phyloP scores from a whole-genome alignment of 2,113 vertebrate species.

The Lutjanus erythropterus region DNA sequence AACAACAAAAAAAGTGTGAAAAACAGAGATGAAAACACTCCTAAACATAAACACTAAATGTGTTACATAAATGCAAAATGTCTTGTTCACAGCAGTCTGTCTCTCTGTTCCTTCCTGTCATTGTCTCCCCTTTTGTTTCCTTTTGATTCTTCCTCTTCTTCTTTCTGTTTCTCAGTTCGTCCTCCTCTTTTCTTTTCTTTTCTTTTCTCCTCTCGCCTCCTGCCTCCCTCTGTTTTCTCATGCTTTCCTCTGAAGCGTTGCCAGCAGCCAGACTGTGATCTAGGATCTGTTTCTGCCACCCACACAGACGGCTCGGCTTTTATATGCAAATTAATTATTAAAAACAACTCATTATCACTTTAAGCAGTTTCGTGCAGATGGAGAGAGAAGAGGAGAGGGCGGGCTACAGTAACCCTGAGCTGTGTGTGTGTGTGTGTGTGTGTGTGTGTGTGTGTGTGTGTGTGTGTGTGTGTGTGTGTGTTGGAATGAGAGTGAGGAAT shows the following conservation, averaged over 20 bases:
- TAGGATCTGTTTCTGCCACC: conserved; percentile 70
- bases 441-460: background rate
- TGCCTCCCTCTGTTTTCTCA: conserved; percentile 34
- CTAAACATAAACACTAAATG: background rate
- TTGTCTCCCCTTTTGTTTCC: conserved; percentile 25
- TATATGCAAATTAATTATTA: conserved; percentile 83
- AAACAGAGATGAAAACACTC: background rate
- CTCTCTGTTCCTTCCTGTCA: conserved; percentile 19
- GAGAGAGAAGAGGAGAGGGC: conserved; percentile 49
- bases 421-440: conserved; percentile 16
- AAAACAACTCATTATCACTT: conserved; percentile 83
- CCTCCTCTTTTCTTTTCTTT: conserved; percentile 12
- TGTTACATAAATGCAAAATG: conserved; percentile 9
- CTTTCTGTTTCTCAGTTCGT: background rate
- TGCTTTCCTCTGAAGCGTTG: conserved; percentile 62
- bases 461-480: conserved; percentile 5
- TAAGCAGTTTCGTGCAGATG: conserved; percentile 72
- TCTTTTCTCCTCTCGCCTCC: conserved; percentile 31
- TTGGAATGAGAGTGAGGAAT: conserved; percentile 6
- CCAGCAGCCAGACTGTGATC: conserved; percentile 79
- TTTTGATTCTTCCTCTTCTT: background rate
- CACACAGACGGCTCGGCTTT: conserved; percentile 68
- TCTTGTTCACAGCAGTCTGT: conserved; percentile 29
- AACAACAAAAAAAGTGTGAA: background rate
- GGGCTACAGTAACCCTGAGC: conserved; percentile 41